Evolutionary conservation across 2,888 invertebrate genomes (phyloP), one percentile per base, ranked within the genome.

Genomic region (Apamea monoglypha): DNA sequence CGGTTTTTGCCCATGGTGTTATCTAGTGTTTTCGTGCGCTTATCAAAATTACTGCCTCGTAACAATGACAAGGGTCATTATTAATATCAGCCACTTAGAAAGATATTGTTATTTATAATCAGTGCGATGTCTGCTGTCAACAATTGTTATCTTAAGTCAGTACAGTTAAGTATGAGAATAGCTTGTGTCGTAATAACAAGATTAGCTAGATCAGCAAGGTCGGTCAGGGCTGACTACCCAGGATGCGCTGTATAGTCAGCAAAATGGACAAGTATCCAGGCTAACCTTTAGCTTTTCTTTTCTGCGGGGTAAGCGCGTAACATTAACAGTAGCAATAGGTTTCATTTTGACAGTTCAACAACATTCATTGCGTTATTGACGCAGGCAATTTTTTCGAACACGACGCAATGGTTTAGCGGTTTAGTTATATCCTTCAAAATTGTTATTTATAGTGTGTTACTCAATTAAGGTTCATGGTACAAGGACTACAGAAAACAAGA

Each of bases 1-100:
- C 63, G 25, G 40, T 72, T 61, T 56, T 76, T 36, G 40, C 4
- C 12, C 21, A 40, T 44, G 32, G 8, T 44, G 44, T 68, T 81
- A 81, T 81, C 75, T 64, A 47, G 14, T 69, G 63, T 79, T 81
- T 76, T 71, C 82, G 21, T 44, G 64, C 1, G 56, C 53, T 78
- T 79, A 79, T 79, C 78, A 70, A 61, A 53, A 44, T 16, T 56
- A 7, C 21, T 67, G 82, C 67, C 53, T 68, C 56, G 53, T 71
- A 67, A 82, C 72, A 76, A 44, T 81, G 77, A 82, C 82, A n/a
- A n/a, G n/a, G n/a, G n/a, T n/a, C n/a, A n/a, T n/a, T 76, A 47
- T 63, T 76, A 82, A 25, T 71, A 53, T 56, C 47, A n/a, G 40
- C 25, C 64, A 32, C 25, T 59, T 50, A 59, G 21, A 21, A 50